phyloP scores from a whole-genome alignment of 2,113 vertebrate genomes.

The Corythaeola cristata region DNA sequence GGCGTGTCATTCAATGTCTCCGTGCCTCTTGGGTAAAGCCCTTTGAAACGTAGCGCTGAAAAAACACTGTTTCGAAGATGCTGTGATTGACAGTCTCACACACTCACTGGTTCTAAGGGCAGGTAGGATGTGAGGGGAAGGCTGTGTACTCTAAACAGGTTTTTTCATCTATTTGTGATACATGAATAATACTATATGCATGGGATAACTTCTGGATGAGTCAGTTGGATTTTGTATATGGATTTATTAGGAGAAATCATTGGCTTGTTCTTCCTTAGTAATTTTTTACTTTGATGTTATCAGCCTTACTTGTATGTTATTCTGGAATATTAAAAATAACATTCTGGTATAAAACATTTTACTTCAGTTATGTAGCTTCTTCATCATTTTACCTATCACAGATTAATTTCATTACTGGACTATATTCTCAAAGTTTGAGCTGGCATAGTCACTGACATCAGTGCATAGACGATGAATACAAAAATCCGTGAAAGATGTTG shows the following conservation, averaged over 20 bases:
- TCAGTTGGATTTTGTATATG: background rate
- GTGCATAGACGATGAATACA: background rate
- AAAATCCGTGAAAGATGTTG: background rate
- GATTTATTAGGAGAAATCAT: background rate
- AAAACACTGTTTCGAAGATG: background rate
- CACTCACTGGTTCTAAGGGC: background rate
- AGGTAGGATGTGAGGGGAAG: background rate
- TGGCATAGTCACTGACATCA: background rate
- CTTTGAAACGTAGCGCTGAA: background rate
- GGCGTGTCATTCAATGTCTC: background rate
- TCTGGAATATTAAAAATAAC: background rate
- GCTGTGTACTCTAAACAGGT: background rate
- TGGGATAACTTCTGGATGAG: background rate
- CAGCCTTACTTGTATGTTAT: background rate
- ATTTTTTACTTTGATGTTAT: background rate
- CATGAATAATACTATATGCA: background rate
- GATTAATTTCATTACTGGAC: background rate
- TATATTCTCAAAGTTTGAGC: background rate
- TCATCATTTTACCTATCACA: background rate
- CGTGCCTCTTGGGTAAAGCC: background rate
- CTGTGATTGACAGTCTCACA: fast-evolving
- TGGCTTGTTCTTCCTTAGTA: background rate
- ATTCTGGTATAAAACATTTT: background rate
- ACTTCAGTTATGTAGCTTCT: background rate
- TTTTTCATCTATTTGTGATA: background rate